A percentile compares a stretch with the other conserved stretches of the same genome.
Evolutionary conservation across 2,113 vertebrate genomes (phyloP).

Genomic region (Girardinichthys multiradiatus): DNA sequence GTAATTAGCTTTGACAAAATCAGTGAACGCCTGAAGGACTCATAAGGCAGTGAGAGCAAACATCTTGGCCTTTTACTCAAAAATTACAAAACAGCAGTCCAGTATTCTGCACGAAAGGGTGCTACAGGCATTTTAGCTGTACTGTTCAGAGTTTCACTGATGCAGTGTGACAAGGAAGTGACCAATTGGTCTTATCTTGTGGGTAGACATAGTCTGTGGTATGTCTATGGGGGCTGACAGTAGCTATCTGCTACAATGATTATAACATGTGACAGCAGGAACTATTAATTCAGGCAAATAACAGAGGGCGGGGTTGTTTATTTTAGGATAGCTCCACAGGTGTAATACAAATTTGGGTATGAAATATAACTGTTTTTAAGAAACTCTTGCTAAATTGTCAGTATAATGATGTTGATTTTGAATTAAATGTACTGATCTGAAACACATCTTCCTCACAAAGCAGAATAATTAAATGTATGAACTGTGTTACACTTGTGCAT

Average conservation of each 20-base stretch:
- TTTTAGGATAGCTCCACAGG: slow-evolving; percentile 14
- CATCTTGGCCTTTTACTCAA: slow-evolving; percentile 43
- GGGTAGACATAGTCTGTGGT: slow-evolving; percentile 60
- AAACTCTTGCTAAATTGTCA: neutral
- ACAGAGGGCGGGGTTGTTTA: neutral
- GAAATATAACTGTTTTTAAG: too few species aligned
- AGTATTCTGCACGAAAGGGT: slow-evolving; percentile 49
- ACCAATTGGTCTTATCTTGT: slow-evolving; percentile 73
- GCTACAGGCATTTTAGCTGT: slow-evolving; percentile 65
- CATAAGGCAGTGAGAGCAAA: slow-evolving; percentile 22
- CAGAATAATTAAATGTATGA: neutral
- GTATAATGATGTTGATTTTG: neutral
- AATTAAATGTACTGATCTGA: neutral
- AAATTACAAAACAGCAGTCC: slow-evolving; percentile 47
- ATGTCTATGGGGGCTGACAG: slow-evolving; percentile 55
- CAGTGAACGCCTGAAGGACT: slow-evolving; percentile 27
- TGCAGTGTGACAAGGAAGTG: slow-evolving; percentile 76
- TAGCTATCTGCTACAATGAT: slow-evolving; percentile 48
- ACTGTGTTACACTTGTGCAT: neutral
- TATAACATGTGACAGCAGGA: slow-evolving; percentile 52
- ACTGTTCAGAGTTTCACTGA: slow-evolving; percentile 61
- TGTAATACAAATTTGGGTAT: neutral
- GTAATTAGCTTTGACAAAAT: slow-evolving; percentile 47
- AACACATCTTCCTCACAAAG: neutral
- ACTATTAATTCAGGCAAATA: slow-evolving; percentile 15